phyloP scores from a whole-genome alignment of 1,140 invertebrate genomes.

The Meloidogyne floridensis region DNA sequence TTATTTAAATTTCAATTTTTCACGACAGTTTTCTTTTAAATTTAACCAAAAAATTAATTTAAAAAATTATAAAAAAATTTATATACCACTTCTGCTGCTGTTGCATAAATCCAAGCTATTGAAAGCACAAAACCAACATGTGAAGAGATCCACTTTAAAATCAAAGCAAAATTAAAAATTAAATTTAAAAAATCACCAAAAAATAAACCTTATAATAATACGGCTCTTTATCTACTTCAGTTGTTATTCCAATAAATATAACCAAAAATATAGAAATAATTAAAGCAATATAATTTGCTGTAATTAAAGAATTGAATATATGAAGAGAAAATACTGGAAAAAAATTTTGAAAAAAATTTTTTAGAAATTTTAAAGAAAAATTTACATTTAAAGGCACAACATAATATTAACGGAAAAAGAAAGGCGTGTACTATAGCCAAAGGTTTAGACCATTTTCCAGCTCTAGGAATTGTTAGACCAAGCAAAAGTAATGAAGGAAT shows the following conservation, averaged over 20 bases:
- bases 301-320: neutral
- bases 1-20: too few relatives aligned
- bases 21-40: too few relatives aligned
- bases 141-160: constrained; percentile 62
- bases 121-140: constrained; percentile 74
- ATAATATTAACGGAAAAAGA: constrained; percentile 68
- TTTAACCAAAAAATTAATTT: too few relatives aligned
- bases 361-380: neutral
- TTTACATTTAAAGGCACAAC: constrained; percentile 67
- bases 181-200: constrained; percentile 9
- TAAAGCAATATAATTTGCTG: constrained; percentile 20
- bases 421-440: constrained; percentile 72
- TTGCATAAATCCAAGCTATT: constrained; percentile 74
- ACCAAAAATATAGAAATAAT: constrained; percentile 46
- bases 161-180: constrained; percentile 7
- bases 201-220: constrained; percentile 49
- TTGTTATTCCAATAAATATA: constrained; percentile 42
- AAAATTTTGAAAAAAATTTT: neutral
- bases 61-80: neutral
- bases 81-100: constrained; percentile 74
- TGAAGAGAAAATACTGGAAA: constrained; percentile 7
- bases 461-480: constrained; percentile 72
- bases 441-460: constrained; percentile 72
- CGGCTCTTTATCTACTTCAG: constrained; percentile 47
- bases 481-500: constrained; percentile 71